Evolutionary conservation across 2,888 invertebrate species (phyloP).

Genomic region (Macropis europaea): DNA sequence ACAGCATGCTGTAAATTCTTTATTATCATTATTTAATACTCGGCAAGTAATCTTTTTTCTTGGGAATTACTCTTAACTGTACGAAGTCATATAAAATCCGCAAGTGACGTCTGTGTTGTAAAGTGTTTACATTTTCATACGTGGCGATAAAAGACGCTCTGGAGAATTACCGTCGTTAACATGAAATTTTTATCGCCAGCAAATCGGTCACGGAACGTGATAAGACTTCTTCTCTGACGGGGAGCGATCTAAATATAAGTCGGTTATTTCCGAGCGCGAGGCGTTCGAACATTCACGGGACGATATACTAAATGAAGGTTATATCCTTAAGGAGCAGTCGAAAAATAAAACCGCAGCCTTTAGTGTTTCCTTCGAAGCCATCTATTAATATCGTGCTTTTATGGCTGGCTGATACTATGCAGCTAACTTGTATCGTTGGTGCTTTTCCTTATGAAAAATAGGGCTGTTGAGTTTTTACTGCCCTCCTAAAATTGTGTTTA

Average conservation of each 20-base stretch:
- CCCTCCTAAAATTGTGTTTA: background rate
- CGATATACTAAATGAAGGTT: conserved; percentile 39
- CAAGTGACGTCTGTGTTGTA: no score
- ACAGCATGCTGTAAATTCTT: no score
- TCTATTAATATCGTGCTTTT: conserved; percentile 4
- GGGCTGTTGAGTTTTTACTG: background rate
- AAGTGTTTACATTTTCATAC: no score
- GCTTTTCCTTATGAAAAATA: background rate
- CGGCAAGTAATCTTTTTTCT: no score
- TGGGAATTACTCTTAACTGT: no score
- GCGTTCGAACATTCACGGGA: conserved; percentile 16
- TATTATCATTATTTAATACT: no score
- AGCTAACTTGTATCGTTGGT: background rate
- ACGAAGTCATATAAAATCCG: no score
- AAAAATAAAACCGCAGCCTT: background rate
- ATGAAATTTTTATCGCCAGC: background rate
- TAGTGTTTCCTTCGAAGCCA: background rate
- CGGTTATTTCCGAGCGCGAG: conserved; percentile 29
- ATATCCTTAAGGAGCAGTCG: conserved; percentile 26
- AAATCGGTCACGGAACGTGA: conserved; percentile 6
- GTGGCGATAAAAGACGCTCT: background rate
- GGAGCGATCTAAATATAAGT: conserved; percentile 57
- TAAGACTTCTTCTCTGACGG: conserved; percentile 14
- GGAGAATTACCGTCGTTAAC: background rate
- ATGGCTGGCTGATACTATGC: background rate